Base-by-base conservation (phyloP, 2,888 invertebrate species). In the Amphiduros pacificus region DNA sequence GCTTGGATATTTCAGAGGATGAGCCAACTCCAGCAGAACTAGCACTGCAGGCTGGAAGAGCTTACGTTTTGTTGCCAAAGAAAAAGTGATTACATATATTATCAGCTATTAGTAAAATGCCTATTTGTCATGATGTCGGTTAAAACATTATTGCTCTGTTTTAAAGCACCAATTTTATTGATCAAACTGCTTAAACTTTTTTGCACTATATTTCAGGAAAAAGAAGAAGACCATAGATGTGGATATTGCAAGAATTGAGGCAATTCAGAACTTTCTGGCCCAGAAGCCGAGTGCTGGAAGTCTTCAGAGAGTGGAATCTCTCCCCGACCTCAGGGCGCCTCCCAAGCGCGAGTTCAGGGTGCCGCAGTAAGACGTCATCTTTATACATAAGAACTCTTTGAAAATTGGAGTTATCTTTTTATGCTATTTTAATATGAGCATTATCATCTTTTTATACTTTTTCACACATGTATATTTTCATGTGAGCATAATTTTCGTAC, bases 41-140 rank as follows among this genome's bases (percentile, higher is more conserved):
- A 26, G 81, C 80, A 4, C 61, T 81, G 32, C 65, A 68, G 49
- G 80, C 80, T 36, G 81, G 81, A 11, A 71, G 78, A 54, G 74
- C 72, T 32, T 81, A 81, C 69, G 79, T 81, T 22, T 72, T 79
- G 17, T 66, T 79, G 20, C 78, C 79, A 2, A 32, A 49, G 28
- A 59, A 54, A 29, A 58, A 56, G 58, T 62, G 32, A 49, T 36
- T 36, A 36, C 17, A 11, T 11, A 36, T 14, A 36, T 36, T 14
- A 11, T 36, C 9, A 9, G 9, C 14, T 36, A 11, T 36, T 36
- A n/a, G n/a, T n/a, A n/a, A n/a, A n/a, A n/a, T n/a, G n/a, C n/a
- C n/a, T n/a, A n/a, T n/a, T n/a, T n/a, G n/a, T n/a, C n/a, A n/a
- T n/a, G n/a, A n/a, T n/a, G n/a, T n/a, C n/a, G n/a, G n/a, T n/a